These are phyloP conservation scores for Barnardius zonarius DNA, from an alignment of 2,113 vertebrate species.

Conservation along the genomic window DNA sequence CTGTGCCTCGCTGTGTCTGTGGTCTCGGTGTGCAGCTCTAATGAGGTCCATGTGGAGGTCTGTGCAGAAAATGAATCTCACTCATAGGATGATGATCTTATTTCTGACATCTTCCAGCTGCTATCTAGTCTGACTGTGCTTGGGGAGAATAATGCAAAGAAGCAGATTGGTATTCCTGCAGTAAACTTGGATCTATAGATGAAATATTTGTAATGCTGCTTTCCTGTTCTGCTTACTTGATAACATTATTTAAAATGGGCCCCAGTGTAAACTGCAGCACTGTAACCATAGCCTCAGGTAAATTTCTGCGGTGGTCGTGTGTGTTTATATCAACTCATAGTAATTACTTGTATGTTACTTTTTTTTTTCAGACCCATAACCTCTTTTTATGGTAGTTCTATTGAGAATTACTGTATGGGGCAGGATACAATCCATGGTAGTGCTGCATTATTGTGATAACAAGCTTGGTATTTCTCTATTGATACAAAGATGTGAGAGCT, in stretches of 20 bases:
- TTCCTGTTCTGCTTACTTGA: background rate
- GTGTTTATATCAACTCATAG: background rate
- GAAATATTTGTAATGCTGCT: background rate
- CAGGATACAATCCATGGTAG: background rate
- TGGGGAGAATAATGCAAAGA: background rate
- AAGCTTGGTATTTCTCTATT: background rate
- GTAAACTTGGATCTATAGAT: background rate
- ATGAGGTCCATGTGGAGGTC: background rate
- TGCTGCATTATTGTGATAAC: background rate
- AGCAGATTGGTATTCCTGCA: background rate
- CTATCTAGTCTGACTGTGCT: background rate
- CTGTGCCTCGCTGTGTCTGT: background rate
- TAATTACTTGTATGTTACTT: background rate
- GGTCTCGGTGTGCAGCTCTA: background rate
- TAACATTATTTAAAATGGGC: background rate
- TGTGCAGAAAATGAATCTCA: background rate
- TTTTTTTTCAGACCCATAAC: background rate
- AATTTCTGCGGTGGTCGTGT: rapidly evolving
- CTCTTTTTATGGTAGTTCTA: background rate
- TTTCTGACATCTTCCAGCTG: background rate
- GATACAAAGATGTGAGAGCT: background rate
- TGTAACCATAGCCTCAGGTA: background rate
- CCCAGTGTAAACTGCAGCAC: background rate
- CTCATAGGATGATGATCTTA: background rate
- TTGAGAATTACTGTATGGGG: background rate